phyloP scores from a whole-genome alignment of 2,888 invertebrate genomes.

The Eurytoma adleriae region DNA sequence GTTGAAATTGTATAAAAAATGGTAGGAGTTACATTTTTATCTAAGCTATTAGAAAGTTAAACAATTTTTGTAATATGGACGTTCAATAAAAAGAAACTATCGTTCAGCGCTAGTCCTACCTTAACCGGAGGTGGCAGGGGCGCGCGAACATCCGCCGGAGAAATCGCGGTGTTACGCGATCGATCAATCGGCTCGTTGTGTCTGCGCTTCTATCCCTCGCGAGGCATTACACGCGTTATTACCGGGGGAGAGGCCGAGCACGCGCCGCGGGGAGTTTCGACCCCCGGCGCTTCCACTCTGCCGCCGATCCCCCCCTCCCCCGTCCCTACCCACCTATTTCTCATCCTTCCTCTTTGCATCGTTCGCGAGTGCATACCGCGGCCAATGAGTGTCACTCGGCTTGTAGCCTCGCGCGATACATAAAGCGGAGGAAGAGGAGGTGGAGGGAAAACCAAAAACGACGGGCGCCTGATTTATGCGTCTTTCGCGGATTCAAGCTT shows the following conservation, averaged over 20 bases:
- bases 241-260: slow-evolving; percentile 68
- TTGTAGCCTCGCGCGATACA: neutral
- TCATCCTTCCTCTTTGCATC: slow-evolving; percentile 43
- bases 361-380: slow-evolving; percentile 30
- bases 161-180: slow-evolving; percentile 67
- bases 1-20: too few relatives aligned
- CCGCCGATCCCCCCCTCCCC: too few relatives aligned
- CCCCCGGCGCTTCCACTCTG: slow-evolving; percentile 64
- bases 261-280: slow-evolving; percentile 67
- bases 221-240: slow-evolving; percentile 70
- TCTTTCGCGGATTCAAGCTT: slow-evolving; percentile 14
- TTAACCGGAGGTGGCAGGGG: neutral
- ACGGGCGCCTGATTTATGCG: slow-evolving; percentile 20
- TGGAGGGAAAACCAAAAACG: slow-evolving; percentile 28
- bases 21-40: too few relatives aligned
- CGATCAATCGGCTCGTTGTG: slow-evolving; percentile 67
- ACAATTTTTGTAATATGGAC: too few relatives aligned
- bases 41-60: too few relatives aligned
- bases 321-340: neutral
- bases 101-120: too few relatives aligned
- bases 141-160: slow-evolving; percentile 57
- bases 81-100: too few relatives aligned
- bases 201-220: slow-evolving; percentile 50
- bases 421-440: neutral
- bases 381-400: slow-evolving; percentile 22